These are phyloP conservation scores for Falco berigora DNA, from an alignment of 2,797 vertebrate species.

Conservation along the genomic window DNA sequence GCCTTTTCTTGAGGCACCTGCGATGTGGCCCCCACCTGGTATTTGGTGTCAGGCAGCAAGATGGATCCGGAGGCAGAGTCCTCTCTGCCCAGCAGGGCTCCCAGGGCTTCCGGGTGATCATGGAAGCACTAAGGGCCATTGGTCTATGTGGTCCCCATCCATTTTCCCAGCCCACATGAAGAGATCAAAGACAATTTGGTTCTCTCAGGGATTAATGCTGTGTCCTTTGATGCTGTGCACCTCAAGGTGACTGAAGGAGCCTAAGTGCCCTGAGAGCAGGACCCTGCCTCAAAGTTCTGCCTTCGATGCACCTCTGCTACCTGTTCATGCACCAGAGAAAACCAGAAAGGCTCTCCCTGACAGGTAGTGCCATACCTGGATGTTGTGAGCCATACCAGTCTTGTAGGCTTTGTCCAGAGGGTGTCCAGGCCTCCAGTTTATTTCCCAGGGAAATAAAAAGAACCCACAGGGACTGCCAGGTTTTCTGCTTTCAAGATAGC, in stretches of 20 bases:
- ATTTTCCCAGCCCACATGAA: background rate
- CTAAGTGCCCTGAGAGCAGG: background rate
- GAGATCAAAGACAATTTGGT: background rate
- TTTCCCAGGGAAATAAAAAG: background rate
- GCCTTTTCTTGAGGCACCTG: background rate
- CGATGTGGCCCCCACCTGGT: background rate
- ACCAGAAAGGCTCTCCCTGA: background rate
- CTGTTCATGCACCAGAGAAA: background rate
- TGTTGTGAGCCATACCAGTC: background rate
- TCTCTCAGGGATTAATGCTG: background rate
- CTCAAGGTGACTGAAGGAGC: background rate
- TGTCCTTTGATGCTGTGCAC: background rate
- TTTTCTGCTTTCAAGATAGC: background rate
- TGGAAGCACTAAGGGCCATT: background rate
- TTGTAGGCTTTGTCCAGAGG: background rate
- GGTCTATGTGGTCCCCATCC: accelerated
- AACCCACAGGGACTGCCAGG: background rate
- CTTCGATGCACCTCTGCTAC: background rate
- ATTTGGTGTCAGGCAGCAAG: background rate
- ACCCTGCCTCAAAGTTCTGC: background rate
- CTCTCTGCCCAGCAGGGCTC: background rate
- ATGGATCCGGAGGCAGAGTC: background rate
- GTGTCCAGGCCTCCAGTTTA: background rate
- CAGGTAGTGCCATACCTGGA: background rate
- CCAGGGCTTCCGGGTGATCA: background rate